These are phyloP conservation scores for Cuniculus paca DNA, from an alignment of 2,797 vertebrate species.

Conservation along the genomic window DNA sequence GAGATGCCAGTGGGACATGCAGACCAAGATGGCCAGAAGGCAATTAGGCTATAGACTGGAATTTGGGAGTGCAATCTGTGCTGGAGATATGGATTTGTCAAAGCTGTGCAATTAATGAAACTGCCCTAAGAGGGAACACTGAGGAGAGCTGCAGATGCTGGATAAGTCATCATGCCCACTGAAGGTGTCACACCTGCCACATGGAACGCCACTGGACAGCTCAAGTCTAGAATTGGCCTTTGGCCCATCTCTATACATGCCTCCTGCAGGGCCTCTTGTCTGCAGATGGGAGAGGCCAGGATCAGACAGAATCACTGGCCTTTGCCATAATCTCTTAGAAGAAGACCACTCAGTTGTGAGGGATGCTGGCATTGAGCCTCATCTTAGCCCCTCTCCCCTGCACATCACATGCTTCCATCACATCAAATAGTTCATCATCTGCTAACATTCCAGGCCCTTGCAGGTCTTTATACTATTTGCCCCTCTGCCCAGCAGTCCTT, in stretches of 20 bases:
- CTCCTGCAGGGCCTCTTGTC: neutral
- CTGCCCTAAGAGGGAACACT: neutral
- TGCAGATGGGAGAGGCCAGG: neutral
- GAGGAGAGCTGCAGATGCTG: neutral
- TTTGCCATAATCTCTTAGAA: neutral
- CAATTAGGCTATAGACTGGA: constrained; percentile 69
- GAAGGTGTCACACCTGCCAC: neutral
- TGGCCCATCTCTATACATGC: neutral
- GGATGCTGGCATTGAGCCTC: neutral
- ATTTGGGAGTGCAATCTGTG: neutral
- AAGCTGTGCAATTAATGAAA: constrained; percentile 57
- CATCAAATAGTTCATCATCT: neutral
- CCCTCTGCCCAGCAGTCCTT: neutral
- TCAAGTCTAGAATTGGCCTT: neutral
- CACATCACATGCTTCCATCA: neutral
- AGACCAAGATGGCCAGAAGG: constrained; percentile 77
- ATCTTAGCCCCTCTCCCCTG: neutral
- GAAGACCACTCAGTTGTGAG: neutral
- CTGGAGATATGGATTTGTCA: neutral
- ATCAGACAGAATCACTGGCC: neutral
- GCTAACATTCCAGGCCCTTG: neutral
- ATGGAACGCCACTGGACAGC: neutral
- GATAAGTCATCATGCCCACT: neutral
- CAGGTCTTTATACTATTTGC: neutral
- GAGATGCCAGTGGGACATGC: constrained; percentile 69